These are phyloP conservation scores for Grapholita molesta DNA, from an alignment of 1,140 invertebrate species.

Conservation along the genomic window DNA sequence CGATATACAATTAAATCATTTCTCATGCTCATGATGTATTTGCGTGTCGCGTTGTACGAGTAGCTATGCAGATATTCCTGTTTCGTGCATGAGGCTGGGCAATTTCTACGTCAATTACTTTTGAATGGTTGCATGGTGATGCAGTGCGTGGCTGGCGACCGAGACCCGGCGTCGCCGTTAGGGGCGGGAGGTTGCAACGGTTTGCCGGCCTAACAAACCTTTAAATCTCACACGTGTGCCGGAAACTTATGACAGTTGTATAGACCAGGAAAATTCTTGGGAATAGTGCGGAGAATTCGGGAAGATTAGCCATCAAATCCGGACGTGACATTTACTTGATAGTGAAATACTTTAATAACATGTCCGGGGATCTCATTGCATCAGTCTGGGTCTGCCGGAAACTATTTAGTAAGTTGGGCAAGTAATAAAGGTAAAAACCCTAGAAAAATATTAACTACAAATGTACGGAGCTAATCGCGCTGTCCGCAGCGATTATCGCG, in stretches of 20 bases:
- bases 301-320: too few species aligned
- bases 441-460: neutral
- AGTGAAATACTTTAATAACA: too few species aligned
- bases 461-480: neutral
- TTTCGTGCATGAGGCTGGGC: neutral
- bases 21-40: constrained; percentile 15
- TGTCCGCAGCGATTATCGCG: neutral
- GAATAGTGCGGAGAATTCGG: too few species aligned
- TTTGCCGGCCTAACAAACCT: too few species aligned
- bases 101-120: neutral
- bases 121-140: neutral
- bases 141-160: neutral
- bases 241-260: too few species aligned
- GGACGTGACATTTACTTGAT: too few species aligned
- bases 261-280: too few species aligned
- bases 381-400: too few species aligned
- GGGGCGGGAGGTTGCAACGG: too few species aligned
- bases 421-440: too few species aligned
- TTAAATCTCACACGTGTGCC: neutral
- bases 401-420: neutral
- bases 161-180: neutral
- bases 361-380: too few species aligned
- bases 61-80: constrained; percentile 9
- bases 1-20: constrained; percentile 18
- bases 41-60: neutral